phyloP scores from a whole-genome alignment of 2,797 vertebrate genomes.

The Steatocranus sp. region DNA sequence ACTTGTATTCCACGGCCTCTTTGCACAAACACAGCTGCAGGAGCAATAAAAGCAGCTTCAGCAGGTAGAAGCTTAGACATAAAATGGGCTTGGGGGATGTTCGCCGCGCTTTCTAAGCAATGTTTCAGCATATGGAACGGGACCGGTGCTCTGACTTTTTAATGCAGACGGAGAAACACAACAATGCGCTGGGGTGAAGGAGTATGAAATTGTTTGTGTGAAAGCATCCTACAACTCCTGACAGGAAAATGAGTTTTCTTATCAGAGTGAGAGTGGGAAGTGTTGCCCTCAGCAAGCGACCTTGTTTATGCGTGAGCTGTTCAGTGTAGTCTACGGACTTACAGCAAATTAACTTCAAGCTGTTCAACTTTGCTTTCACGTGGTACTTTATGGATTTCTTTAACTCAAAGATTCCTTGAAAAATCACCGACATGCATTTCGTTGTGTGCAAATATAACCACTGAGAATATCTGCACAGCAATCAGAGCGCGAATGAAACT shows the following conservation, averaged over 20 bases:
- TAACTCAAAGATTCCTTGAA: background rate
- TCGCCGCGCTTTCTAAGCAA: background rate
- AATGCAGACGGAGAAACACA: slow-evolving; percentile 1
- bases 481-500: slow-evolving; percentile 7
- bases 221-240: slow-evolving; percentile 14
- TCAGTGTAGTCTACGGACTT: background rate
- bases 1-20: background rate
- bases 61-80: slow-evolving; percentile 27
- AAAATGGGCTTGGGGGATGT: slow-evolving; percentile 9
- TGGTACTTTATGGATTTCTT: background rate
- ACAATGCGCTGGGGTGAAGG: slow-evolving; percentile 1
- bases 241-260: slow-evolving; percentile 43
- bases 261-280: slow-evolving; percentile 17
- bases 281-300: slow-evolving; percentile 20
- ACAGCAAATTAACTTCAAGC: slow-evolving; percentile 11
- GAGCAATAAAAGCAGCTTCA: slow-evolving; percentile 16
- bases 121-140: slow-evolving; percentile 18
- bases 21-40: slow-evolving; percentile 37
- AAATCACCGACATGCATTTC: background rate
- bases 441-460: background rate
- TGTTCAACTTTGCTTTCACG: background rate
- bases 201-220: slow-evolving; percentile 39
- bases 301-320: slow-evolving; percentile 18
- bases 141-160: slow-evolving; percentile 1
- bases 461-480: slow-evolving; percentile 18